Base-by-base conservation (phyloP, 2,113 vertebrate genomes). In the Protobothrops flavoviridis region DNA sequence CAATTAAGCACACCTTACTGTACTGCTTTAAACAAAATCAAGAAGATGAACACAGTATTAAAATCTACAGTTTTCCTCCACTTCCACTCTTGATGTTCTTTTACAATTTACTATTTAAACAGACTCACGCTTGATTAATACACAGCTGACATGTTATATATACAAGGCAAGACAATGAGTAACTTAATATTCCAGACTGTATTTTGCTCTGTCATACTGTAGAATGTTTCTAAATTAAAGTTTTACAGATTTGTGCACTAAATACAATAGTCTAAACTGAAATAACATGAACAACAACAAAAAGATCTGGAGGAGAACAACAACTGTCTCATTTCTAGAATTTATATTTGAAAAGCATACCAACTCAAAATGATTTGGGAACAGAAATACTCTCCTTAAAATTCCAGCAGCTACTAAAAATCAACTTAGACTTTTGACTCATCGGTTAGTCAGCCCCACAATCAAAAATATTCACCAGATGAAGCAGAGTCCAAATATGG, bases 401-500 rank as follows among this genome's bases (percentile, higher is more conserved):
- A 26, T 88, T 55, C 4, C 0, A 91, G 10, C 3, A 2, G 45
- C 92, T 93, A 89, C 53, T 39, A 26, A 85, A 33, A 5, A 11
- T 0, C 5, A 10, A 87, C 55, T 85, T 55, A 91, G 61, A 26
- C 92, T 87, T 64, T 17, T 26, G 50, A 13, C 23, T 15, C 69
- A 81, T 59, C 20, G 81, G 86, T 26, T 11, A 8, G 26, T 93
- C 24, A 24, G 26, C 59, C 95, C 92, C 59, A 94, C 12, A 94
- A 94, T 94, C 92, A 91, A 95, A 94, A 94, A 86, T 86, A 85
- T 59, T 89, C 88, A 74, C 15, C 33, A 57, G 13, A 43, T 17
- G 45, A 15, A 61, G 33, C 53, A 5, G 12, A 88, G 26, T 39
- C 24, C n/a, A 81, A 89, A 95, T 21, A 50, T 64, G 2, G 53